Evolutionary conservation across 2,888 invertebrate species (phyloP).

Genomic region (Andrena bicolor): DNA sequence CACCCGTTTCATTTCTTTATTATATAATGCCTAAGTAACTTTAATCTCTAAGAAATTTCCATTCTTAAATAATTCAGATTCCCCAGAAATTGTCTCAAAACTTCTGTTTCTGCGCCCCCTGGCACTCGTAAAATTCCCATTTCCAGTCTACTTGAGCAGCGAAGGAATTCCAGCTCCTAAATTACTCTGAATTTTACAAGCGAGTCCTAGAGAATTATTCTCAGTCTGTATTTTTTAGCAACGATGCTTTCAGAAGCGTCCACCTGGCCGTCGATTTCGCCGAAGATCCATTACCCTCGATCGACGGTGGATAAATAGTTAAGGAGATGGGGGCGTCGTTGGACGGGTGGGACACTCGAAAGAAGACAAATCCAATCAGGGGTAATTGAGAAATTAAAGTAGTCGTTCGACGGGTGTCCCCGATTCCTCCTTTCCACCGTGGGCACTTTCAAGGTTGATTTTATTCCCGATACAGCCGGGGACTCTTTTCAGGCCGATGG

Average conservation of each 20-base stretch:
- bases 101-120: too few relatives aligned
- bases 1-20: slow-evolving; percentile 14
- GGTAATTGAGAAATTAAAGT: slow-evolving; percentile 44
- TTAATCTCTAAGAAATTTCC: too few relatives aligned
- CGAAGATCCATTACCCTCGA: background rate
- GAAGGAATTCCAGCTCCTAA: too few relatives aligned
- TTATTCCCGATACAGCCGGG: slow-evolving; percentile 43
- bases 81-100: too few relatives aligned
- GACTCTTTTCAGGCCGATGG: slow-evolving; percentile 30
- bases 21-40: too few relatives aligned
- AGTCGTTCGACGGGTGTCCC: slow-evolving; percentile 23
- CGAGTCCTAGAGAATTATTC: background rate
- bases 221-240: background rate
- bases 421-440: slow-evolving; percentile 7
- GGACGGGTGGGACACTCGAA: background rate
- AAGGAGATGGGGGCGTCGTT: background rate
- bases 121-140: too few relatives aligned
- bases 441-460: slow-evolving; percentile 39
- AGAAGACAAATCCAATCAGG: slow-evolving; percentile 37
- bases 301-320: slow-evolving; percentile 40
- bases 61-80: too few relatives aligned
- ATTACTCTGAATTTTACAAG: too few relatives aligned
- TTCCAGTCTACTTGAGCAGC: too few relatives aligned
- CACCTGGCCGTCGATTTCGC: background rate
- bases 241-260: background rate